A percentile compares a stretch with the other conserved stretches of the same genome.
phyloP scores from a whole-genome alignment of 2,888 invertebrate genomes.

The Phoenoteleia sp. region DNA sequence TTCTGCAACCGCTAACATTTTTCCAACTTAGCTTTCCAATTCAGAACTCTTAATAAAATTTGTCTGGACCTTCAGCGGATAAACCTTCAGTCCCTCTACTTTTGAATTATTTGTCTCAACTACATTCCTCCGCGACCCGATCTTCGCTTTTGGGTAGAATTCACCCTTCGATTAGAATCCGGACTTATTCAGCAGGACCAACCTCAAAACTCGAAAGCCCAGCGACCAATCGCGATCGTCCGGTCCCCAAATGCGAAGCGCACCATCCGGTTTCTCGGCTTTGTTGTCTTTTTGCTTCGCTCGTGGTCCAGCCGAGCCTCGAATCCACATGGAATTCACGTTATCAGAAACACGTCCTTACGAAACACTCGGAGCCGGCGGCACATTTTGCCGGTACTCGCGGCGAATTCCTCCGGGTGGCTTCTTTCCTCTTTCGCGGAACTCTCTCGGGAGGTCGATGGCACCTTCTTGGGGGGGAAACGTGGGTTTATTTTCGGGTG shows the following conservation, averaged over 20 bases:
- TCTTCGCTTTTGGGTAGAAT: background rate
- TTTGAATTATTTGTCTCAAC: no score
- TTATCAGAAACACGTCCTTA: constrained; percentile 49
- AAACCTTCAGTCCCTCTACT: no score
- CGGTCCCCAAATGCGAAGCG: constrained; percentile 52
- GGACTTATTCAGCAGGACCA: constrained; percentile 8
- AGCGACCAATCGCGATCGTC: constrained; percentile 62
- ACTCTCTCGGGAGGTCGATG: no score
- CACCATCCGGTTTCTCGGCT: constrained; percentile 67
- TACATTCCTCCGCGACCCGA: background rate
- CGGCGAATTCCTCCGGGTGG: no score
- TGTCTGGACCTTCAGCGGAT: no score
- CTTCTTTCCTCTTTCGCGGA: no score
- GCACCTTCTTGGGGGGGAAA: no score
- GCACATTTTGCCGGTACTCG: no score
- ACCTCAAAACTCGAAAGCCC: constrained; percentile 54
- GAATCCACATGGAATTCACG: constrained; percentile 67
- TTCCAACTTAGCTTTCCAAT: no score
- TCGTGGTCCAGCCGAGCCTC: constrained; percentile 40
- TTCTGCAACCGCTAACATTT: no score
- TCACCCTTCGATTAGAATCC: background rate
- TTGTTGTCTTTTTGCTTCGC: constrained; percentile 39
- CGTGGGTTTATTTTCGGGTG: background rate
- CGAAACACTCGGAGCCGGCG: constrained; percentile 37
- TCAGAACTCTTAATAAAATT: no score